These are phyloP conservation scores for Geotrypetes seraphini DNA, from an alignment of 2,797 vertebrate species.

Conservation along the genomic window DNA sequence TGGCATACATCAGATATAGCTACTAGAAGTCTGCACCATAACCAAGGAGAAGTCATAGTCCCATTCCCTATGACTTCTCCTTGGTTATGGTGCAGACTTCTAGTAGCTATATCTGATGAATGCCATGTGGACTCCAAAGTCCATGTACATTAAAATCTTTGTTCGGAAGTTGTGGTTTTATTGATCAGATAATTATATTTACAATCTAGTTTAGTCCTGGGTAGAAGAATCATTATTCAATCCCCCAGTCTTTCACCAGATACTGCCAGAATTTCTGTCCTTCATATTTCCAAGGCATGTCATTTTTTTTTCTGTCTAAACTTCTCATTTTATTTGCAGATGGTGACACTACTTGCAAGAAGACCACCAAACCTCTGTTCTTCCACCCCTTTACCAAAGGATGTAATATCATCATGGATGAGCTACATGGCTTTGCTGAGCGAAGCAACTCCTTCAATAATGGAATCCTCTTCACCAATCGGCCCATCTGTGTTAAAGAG, in stretches of 20 bases:
- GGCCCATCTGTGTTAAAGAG: conserved; percentile 42
- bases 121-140: neutral
- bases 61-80: no score
- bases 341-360: rapidly evolving
- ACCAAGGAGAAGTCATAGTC: no score
- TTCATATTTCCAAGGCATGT: neutral
- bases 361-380: conserved; percentile 25
- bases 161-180: neutral
- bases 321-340: neutral
- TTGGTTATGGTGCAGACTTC: no score
- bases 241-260: no score
- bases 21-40: no score
- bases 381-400: conserved; percentile 55
- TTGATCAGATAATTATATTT: no score
- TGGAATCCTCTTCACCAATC: conserved; percentile 66
- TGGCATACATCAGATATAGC: no score
- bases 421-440: conserved; percentile 9
- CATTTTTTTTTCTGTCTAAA: neutral
- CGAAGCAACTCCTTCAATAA: conserved; percentile 41
- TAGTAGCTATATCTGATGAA: no score
- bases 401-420: conserved; percentile 38
- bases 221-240: no score
- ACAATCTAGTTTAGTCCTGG: no score
- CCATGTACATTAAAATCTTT: neutral
- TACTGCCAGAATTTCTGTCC: neutral